phyloP scores from a whole-genome alignment of 2,888 invertebrate species.

The Epistrophe eligans region DNA sequence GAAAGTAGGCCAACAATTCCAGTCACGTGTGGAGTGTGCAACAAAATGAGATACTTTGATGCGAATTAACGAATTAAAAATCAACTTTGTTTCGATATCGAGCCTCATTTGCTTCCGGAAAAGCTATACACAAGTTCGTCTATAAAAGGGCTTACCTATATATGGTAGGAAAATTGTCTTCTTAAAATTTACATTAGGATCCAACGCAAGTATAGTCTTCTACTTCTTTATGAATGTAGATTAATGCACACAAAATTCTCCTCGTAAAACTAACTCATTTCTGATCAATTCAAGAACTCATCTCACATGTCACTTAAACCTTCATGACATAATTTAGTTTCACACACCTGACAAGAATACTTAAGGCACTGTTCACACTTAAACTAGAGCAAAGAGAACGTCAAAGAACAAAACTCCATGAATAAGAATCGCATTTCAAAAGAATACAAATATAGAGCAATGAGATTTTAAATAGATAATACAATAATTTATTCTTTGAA shows the following conservation, averaged over 20 bases:
- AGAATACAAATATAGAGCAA: slow-evolving; percentile 19
- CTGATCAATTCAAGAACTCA: slow-evolving; percentile 44
- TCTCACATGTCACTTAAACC: slow-evolving; percentile 36
- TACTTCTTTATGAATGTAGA: too few species aligned
- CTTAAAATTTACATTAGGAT: neutral
- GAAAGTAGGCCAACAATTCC: slow-evolving; percentile 67
- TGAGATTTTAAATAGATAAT: slow-evolving; percentile 22
- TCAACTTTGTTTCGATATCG: neutral
- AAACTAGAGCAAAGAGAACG: slow-evolving; percentile 53
- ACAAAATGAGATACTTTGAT: slow-evolving; percentile 46
- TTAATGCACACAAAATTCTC: neutral
- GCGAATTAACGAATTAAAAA: slow-evolving; percentile 8
- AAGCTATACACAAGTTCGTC: slow-evolving; percentile 7
- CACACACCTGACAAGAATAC: slow-evolving; percentile 54
- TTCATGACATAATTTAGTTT: slow-evolving; percentile 75
- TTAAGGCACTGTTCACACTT: slow-evolving; percentile 50
- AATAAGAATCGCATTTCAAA: slow-evolving; percentile 9
- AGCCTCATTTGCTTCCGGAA: slow-evolving; percentile 37
- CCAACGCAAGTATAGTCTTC: too few species aligned
- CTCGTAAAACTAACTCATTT: slow-evolving; percentile 39
- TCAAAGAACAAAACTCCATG: neutral
- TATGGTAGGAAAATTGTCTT: neutral
- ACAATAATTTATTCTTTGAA: slow-evolving; percentile 21
- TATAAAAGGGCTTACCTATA: neutral
- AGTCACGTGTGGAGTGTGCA: slow-evolving; percentile 55